Evolutionary conservation across 2,888 invertebrate genomes (phyloP), one percentile per base, ranked within the genome.

Genomic region (Drosophila tripunctata): DNA sequence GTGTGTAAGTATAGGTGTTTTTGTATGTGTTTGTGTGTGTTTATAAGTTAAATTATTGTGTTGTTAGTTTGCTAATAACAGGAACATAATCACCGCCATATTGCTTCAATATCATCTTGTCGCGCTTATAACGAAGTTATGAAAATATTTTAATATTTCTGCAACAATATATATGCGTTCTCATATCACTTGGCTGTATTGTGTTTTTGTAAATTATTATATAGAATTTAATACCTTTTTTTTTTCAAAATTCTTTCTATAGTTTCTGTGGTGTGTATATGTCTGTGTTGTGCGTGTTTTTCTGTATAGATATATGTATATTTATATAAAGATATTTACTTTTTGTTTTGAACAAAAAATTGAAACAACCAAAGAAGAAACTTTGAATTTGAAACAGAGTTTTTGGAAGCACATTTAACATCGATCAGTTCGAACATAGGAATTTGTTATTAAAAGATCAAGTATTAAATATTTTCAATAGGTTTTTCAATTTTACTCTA

Each of bases 21-120:
- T 35, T 67, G 50, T 60, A 40, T 21, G 63, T 63, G 62, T 55
- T 17, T 30, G 52, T 68, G 36, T 72, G 52, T 64, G 43, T 67
- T 62, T 61, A 60, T 40, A 67, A 56, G 52, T 66, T 45, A 52
- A 64, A 75, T 69, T 43, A 68, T 55, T 64, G 63, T 62, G 58
- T 76, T 72, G 48, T 44, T 51, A 64, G 58, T 65, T 69, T 63
- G 67, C 78, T 81, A 66, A 41, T 69, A 69, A 54, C 57, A 66
- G 77, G 84, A 81, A 90, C 89, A 90, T 89, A 90, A 82, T 90
- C 90, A 91, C 91, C 91, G 91, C 91, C 91, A 91, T 91, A 91
- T 91, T 91, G 91, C 91, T 91, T 91, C 79, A 84, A 77, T 84
- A 84, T 84, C 83, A 78, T 77, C 79, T 79, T 82, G 83, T 83